Percentiles rank a stretch among this genome's conserved stretches.
Evolutionary conservation across 2,888 invertebrate genomes (phyloP).

Genomic region (Ectemnius cavifrons): DNA sequence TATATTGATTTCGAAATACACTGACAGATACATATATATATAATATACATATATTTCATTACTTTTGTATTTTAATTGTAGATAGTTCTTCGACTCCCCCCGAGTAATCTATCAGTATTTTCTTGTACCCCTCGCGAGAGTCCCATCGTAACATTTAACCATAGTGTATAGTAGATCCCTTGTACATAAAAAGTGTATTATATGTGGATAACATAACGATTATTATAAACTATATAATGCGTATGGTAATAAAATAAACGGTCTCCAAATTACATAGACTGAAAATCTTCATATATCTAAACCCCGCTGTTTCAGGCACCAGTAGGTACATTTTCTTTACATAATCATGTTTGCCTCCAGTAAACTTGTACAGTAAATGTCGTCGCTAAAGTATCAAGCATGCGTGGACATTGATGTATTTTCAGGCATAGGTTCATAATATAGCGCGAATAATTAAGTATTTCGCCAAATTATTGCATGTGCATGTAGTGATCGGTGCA

Average conservation of each 20-base stretch:
- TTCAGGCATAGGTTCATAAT: too few relatives aligned
- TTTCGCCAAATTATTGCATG: too few relatives aligned
- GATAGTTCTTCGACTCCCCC: conserved; percentile 55
- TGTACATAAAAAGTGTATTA: conserved; percentile 77
- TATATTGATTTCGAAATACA: conserved; percentile 46
- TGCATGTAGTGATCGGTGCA: too few relatives aligned
- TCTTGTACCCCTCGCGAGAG: conserved; percentile 49
- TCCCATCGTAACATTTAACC: conserved; percentile 64
- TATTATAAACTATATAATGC: conserved; percentile 70
- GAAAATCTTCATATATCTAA: conserved; percentile 53
- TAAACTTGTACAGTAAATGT: not conserved
- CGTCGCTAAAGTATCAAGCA: too few relatives aligned
- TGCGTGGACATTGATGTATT: too few relatives aligned
- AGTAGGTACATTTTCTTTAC: conserved; percentile 36
- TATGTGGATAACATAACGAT: conserved; percentile 76
- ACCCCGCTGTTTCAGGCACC: conserved; percentile 37
- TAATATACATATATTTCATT: conserved; percentile 49
- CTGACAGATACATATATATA: conserved; percentile 13
- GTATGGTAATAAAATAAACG: conserved; percentile 74
- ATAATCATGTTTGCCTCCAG: not conserved
- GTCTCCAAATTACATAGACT: conserved; percentile 68
- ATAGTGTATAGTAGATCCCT: conserved; percentile 71
- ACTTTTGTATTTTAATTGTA: conserved; percentile 61
- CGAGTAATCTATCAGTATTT: conserved; percentile 59
- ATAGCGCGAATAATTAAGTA: too few relatives aligned